These are phyloP conservation scores for Tragelaphus imberbis DNA, from an alignment of 2,113 vertebrate species.

Conservation along the genomic window DNA sequence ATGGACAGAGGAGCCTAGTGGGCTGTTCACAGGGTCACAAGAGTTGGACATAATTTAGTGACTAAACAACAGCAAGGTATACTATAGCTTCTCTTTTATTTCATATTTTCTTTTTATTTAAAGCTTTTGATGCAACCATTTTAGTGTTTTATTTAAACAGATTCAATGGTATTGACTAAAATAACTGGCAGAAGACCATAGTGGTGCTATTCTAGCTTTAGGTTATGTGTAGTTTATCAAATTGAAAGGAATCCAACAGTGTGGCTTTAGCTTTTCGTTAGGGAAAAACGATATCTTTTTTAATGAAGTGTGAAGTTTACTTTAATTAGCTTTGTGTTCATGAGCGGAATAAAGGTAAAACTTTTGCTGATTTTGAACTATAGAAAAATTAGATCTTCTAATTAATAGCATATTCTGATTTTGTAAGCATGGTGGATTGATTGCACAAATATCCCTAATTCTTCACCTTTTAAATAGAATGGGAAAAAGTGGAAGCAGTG, in stretches of 20 bases:
- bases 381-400: not conserved
- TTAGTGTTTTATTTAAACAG: not conserved
- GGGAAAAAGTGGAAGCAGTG: not conserved
- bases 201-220: not conserved
- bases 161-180: not conserved
- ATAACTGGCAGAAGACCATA: not conserved
- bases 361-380: constrained; percentile 6
- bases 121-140: not conserved
- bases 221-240: not conserved
- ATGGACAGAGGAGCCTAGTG: not conserved
- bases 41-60: not conserved
- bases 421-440: not conserved
- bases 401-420: not conserved
- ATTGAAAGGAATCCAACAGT: not conserved
- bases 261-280: not conserved
- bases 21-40: not conserved
- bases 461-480: not conserved
- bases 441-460: not conserved
- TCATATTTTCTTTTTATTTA: not conserved
- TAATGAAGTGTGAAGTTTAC: not conserved
- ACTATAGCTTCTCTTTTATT: not conserved
- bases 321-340: constrained; percentile 18
- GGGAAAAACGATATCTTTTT: not conserved
- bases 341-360: not conserved
- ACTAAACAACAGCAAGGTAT: not conserved